Conservation (phyloP, 2,888 invertebrate genomes). For the Shargacucullia verbasci region DNA sequence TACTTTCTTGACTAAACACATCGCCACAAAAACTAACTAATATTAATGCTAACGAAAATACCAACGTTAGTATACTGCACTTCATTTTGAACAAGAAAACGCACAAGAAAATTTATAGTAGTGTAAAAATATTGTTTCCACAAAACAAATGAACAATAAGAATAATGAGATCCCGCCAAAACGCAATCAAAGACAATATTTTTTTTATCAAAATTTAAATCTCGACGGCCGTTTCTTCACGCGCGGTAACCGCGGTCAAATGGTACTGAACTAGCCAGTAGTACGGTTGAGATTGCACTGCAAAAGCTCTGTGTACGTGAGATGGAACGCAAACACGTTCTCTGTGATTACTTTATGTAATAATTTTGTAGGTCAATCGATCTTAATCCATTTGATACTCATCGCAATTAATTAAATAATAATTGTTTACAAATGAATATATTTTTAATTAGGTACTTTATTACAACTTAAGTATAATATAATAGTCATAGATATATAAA, state of each 20-base stretch:
- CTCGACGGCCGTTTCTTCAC: slow-evolving; percentile 33
- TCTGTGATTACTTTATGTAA: slow-evolving; percentile 54
- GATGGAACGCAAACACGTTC: slow-evolving; percentile 54
- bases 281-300: slow-evolving; percentile 56
- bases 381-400: slow-evolving; percentile 27
- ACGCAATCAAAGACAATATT: slow-evolving; percentile 21
- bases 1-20: slow-evolving; percentile 37
- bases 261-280: slow-evolving; percentile 51
- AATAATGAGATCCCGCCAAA: slow-evolving; percentile 17
- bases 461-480: too few species aligned
- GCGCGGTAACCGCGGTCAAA: slow-evolving; percentile 44
- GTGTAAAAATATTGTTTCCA: not conserved
- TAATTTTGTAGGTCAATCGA: slow-evolving; percentile 56
- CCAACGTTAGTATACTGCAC: slow-evolving; percentile 27
- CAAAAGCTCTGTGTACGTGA: slow-evolving; percentile 54
- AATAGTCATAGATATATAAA: too few species aligned
- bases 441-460: too few species aligned
- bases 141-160: too few species aligned
- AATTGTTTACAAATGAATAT: too few species aligned
- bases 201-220: slow-evolving; percentile 39
- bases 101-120: not conserved
- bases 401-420: slow-evolving; percentile 10
- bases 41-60: slow-evolving; percentile 23
- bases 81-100: slow-evolving; percentile 42
- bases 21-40: slow-evolving; percentile 34